Conservation (phyloP, 2,113 vertebrate species). For the Megalops atlanticus region DNA sequence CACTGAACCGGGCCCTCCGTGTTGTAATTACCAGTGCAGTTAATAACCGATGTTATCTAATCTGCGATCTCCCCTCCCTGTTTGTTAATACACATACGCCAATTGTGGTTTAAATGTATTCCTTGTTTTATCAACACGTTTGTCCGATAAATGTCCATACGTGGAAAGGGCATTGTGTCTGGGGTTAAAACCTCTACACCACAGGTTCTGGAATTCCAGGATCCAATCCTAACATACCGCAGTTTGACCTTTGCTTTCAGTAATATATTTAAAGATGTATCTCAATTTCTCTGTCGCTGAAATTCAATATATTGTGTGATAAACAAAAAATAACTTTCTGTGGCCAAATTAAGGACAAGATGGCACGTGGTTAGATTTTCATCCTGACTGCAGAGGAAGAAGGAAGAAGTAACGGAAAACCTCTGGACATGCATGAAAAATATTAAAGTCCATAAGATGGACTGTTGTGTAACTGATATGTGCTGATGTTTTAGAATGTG, state of each 20-base stretch:
- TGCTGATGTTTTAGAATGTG: not conserved
- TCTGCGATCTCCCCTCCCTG: conserved; percentile 2
- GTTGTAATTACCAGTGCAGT: not conserved
- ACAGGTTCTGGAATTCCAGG: no score
- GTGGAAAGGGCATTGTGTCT: no score
- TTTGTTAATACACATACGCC: conserved; percentile 20
- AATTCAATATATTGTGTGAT: no score
- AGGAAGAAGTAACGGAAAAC: no score
- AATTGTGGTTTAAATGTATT: conserved; percentile 15
- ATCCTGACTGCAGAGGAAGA: not conserved
- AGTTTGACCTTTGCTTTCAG: no score
- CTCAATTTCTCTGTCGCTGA: no score
- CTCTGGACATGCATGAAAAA: not conserved
- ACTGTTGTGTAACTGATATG: not conserved
- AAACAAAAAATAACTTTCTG: no score
- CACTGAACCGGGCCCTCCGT: conserved; percentile 6
- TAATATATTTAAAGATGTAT: no score
- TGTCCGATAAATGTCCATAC: not conserved
- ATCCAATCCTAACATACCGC: no score
- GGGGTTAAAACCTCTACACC: no score
- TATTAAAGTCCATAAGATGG: not conserved
- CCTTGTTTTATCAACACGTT: not conserved
- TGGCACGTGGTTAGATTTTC: not conserved
- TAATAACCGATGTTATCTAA: conserved; percentile 18
- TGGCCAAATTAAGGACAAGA: no score